phyloP scores from a whole-genome alignment of 2,797 vertebrate genomes.

The Pseudocheirus occidentalis region DNA sequence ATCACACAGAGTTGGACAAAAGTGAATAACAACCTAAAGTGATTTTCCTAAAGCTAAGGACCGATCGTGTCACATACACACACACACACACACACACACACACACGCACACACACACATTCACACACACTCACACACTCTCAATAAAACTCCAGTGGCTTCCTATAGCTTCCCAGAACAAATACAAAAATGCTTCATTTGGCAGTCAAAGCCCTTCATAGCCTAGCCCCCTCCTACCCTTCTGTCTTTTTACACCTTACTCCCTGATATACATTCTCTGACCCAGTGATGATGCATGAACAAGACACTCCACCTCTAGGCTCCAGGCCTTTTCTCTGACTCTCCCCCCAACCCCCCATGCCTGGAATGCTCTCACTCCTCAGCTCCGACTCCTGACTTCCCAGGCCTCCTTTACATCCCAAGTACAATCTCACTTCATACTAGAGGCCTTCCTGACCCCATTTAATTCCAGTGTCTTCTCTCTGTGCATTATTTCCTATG shows the following conservation, averaged over 20 bases:
- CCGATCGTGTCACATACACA: too few species aligned
- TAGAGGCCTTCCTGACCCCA: too few species aligned
- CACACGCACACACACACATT: too few species aligned
- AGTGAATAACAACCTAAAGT: neutral
- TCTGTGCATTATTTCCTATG: too few species aligned
- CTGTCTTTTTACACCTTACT: neutral
- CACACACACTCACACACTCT: too few species aligned
- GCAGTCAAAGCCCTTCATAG: neutral
- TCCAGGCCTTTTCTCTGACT: neutral
- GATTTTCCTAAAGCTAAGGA: too few species aligned
- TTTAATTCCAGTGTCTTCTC: too few species aligned
- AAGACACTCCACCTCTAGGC: too few species aligned
- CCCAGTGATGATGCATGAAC: neutral
- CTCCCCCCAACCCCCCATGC: neutral
- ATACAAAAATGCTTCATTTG: neutral
- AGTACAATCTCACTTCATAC: neutral
- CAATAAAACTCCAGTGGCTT: too few species aligned
- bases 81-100: too few species aligned
- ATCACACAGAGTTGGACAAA: neutral
- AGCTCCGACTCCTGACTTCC: neutral
- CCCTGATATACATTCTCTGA: neutral
- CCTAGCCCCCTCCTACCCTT: neutral
- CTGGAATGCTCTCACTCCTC: neutral
- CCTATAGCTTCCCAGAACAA: too few species aligned
- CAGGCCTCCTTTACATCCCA: neutral